Evolutionary conservation across 1,140 invertebrate genomes (phyloP).

Genomic region (Vanessa tameamea): DNA sequence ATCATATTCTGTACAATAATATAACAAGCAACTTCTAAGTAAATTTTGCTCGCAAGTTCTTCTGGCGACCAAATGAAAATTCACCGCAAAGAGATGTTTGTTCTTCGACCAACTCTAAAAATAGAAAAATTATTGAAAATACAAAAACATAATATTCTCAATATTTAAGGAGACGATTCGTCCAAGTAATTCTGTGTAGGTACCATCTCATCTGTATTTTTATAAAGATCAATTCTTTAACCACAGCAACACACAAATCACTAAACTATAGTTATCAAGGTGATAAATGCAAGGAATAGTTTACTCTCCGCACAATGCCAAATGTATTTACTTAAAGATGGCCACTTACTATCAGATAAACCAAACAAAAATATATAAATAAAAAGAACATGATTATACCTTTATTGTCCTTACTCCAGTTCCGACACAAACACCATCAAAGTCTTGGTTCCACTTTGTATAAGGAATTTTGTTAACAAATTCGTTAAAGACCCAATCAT

Average conservation of each 20-base stretch:
- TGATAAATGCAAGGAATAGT: too few relatives aligned
- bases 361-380: neutral
- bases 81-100: slow-evolving; percentile 44
- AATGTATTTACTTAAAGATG: too few relatives aligned
- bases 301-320: too few relatives aligned
- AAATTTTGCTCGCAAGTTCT: slow-evolving; percentile 42
- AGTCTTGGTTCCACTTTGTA: slow-evolving; percentile 48
- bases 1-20: slow-evolving; percentile 48
- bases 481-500: slow-evolving; percentile 49
- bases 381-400: slow-evolving; percentile 33
- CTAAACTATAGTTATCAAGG: too few relatives aligned
- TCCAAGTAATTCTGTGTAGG: too few relatives aligned
- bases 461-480: slow-evolving; percentile 58
- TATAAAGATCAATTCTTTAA: too few relatives aligned
- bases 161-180: neutral
- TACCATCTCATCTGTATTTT: too few relatives aligned
- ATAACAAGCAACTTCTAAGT: slow-evolving; percentile 43
- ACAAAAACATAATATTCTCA: neutral
- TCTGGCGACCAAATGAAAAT: slow-evolving; percentile 40
- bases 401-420: slow-evolving; percentile 45
- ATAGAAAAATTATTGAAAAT: slow-evolving; percentile 13
- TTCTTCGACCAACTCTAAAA: slow-evolving; percentile 54
- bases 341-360: too few relatives aligned
- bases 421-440: slow-evolving; percentile 55
- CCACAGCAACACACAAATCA: too few relatives aligned